Evolutionary conservation across 1,140 invertebrate species (phyloP).

Genomic region (Anastrepha obliqua): DNA sequence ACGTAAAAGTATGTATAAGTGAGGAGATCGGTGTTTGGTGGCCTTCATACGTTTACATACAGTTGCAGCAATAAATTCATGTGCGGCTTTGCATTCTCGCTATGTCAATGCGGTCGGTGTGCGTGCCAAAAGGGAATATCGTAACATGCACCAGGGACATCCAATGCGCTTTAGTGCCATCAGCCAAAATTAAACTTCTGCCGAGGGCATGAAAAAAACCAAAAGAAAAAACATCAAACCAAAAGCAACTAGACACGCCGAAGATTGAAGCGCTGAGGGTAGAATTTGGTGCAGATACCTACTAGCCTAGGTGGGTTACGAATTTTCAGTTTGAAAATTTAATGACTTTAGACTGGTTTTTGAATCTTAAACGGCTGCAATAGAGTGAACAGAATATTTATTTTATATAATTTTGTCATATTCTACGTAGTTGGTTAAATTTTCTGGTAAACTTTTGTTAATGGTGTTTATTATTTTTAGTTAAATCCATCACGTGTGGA

Average conservation of each 20-base stretch:
- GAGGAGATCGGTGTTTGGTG: not conserved
- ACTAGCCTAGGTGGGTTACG: no score
- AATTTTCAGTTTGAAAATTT: no score
- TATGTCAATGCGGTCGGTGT: not conserved
- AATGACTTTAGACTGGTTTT: no score
- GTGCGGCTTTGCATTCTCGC: not conserved
- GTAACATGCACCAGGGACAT: no score
- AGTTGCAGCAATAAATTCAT: not conserved
- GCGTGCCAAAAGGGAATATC: not conserved
- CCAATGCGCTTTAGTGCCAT: not conserved
- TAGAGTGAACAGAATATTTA: no score
- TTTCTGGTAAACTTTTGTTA: no score
- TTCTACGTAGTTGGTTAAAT: no score
- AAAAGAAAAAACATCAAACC: not conserved
- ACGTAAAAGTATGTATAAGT: not conserved
- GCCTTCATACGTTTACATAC: not conserved
- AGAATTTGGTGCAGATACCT: no score
- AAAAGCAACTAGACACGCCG: not conserved
- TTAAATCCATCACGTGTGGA: no score
- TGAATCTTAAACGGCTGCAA: no score
- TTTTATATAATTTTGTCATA: no score
- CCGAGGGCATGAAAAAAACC: not conserved
- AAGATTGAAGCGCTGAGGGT: not conserved
- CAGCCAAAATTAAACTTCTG: not conserved
- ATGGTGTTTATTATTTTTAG: no score